phyloP scores from a whole-genome alignment of 37 sponge, comb jelly and placozoan species.

The Dysidea cf. avara region DNA sequence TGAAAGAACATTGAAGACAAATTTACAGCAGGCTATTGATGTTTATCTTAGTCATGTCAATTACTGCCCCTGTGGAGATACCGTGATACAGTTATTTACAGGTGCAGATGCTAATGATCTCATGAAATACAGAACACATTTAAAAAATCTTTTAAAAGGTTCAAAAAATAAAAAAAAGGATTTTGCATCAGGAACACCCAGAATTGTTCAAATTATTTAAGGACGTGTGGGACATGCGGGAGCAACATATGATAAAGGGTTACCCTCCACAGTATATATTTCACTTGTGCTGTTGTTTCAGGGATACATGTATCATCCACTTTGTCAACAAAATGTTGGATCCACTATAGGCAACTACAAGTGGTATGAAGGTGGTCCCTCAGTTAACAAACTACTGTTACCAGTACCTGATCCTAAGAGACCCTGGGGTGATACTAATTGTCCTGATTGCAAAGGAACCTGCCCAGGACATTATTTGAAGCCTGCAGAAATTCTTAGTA shows the following conservation, averaged over 20 bases:
- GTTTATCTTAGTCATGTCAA: background rate
- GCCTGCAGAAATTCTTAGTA: no score
- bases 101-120: background rate
- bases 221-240: background rate
- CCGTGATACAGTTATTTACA: background rate
- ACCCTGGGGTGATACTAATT: conserved; percentile 23
- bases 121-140: background rate
- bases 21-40: background rate
- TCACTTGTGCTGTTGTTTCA: conserved; percentile 19
- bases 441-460: background rate
- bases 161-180: conserved; percentile 1
- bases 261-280: conserved; percentile 13
- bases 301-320: conserved; percentile 11
- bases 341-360: background rate
- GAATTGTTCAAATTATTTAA: conserved; percentile 24
- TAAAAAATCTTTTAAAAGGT: background rate
- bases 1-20: background rate
- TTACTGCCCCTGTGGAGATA: background rate
- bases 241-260: background rate
- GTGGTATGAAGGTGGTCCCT: conserved; percentile 39
- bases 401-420: conserved; percentile 21
- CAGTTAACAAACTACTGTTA: background rate
- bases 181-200: conserved; percentile 14
- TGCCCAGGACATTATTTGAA: conserved; percentile 14
- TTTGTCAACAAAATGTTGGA: conserved; percentile 4